phyloP scores from a whole-genome alignment of 2,113 vertebrate species.

The Mastomys coucha region DNA sequence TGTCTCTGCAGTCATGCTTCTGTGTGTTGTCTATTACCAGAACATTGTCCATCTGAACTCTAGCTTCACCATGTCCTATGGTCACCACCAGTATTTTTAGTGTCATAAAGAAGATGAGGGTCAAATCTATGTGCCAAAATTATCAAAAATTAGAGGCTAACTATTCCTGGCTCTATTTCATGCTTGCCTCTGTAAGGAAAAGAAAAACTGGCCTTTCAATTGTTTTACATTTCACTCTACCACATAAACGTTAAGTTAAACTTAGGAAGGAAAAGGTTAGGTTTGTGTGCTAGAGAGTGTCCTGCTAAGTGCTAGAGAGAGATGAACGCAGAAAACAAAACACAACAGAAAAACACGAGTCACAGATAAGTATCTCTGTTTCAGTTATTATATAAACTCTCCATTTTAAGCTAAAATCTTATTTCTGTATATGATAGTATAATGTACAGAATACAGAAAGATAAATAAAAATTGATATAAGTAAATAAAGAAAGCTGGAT shows the following conservation, averaged over 20 bases:
- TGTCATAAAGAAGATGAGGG: background rate
- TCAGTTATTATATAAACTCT: background rate
- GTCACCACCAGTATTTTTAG: background rate
- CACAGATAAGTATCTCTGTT: background rate
- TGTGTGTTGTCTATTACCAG: background rate
- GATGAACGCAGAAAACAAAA: background rate
- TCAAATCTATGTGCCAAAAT: background rate
- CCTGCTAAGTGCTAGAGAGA: background rate
- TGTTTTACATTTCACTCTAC: background rate
- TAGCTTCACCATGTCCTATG: background rate
- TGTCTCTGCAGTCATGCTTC: background rate
- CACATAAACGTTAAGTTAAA: background rate
- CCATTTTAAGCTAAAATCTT: background rate
- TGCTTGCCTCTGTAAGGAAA: background rate
- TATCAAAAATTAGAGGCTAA: background rate
- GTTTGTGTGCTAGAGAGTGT: too few relatives aligned
- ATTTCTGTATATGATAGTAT: background rate
- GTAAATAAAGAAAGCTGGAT: background rate
- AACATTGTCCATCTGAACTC: background rate
- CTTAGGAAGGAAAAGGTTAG: background rate
- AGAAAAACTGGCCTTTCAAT: background rate
- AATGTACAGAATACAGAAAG: background rate
- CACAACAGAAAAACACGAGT: background rate
- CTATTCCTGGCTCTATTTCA: background rate
- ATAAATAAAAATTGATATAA: slow-evolving; percentile 15